A percentile compares a stretch with the other conserved stretches of the same genome.
These are phyloP conservation scores for Hephaestus fuliginosus DNA, from an alignment of 2,797 vertebrate genomes.

Conservation along the genomic window DNA sequence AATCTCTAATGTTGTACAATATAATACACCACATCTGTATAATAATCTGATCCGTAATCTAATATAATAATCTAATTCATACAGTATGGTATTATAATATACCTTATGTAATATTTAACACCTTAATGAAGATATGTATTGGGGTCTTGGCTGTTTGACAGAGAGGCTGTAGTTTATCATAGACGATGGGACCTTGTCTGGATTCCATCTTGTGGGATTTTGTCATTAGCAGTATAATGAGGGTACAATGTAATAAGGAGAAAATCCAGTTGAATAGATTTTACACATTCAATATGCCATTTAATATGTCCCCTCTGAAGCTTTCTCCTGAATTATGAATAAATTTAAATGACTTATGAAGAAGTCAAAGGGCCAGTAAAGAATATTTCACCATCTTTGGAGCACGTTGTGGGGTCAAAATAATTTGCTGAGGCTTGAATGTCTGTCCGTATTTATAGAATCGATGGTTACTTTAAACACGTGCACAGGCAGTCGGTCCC, in stretches of 20 bases:
- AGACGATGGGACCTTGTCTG: background rate
- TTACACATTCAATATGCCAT: constrained; percentile 14
- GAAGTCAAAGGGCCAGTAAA: background rate
- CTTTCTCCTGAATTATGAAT: constrained; percentile 4
- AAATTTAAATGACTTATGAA: background rate
- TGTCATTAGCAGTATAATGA: background rate
- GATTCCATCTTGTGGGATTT: background rate
- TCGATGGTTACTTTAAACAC: background rate
- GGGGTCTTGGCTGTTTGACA: background rate
- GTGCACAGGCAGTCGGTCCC: background rate
- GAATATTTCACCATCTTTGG: background rate
- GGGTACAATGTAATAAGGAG: background rate
- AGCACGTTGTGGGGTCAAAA: background rate
- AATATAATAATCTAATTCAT: background rate
- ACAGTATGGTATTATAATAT: too few species aligned
- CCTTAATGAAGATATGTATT: background rate
- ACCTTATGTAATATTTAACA: background rate
- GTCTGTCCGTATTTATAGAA: background rate
- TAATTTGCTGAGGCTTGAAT: background rate
- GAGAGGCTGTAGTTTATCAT: background rate
- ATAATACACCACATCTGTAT: background rate
- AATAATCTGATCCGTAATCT: background rate
- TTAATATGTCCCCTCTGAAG: background rate
- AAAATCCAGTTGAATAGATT: background rate
- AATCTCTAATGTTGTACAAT: background rate